Percentiles rank a stretch among this genome's conserved stretches.
These are phyloP conservation scores for Tupiocoris notatus DNA, from an alignment of 2,888 invertebrate genomes.

Conservation along the genomic window DNA sequence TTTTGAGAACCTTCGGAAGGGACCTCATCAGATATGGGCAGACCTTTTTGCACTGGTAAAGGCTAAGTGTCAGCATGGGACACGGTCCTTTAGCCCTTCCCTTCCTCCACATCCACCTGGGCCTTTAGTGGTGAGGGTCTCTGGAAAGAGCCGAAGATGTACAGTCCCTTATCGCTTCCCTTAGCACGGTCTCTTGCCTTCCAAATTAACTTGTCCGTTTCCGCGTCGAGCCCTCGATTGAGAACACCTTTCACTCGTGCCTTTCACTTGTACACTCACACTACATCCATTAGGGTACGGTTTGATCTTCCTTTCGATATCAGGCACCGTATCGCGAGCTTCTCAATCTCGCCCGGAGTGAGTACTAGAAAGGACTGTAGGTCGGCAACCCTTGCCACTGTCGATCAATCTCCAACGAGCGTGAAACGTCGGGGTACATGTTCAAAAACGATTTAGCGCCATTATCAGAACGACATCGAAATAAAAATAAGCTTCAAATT, in stretches of 20 bases:
- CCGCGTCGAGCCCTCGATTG: neutral
- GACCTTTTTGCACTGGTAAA: neutral
- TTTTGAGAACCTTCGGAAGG: too few species aligned
- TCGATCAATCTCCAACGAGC: neutral
- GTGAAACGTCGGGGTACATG: too few species aligned
- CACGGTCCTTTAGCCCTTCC: neutral
- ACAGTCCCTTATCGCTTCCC: constrained; percentile 5
- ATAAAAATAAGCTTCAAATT: too few species aligned
- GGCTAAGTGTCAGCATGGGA: neutral
- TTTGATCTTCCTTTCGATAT: neutral
- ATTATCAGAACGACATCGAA: too few species aligned
- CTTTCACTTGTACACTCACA: neutral
- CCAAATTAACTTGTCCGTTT: constrained; percentile 32
- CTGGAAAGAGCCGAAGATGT: neutral
- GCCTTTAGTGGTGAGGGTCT: neutral
- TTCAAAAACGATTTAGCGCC: too few species aligned
- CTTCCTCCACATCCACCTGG: neutral
- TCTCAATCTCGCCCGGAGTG: neutral
- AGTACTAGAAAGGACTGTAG: neutral
- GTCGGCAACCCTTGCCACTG: neutral
- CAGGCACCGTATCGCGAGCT: neutral
- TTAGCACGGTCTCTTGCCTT: constrained; percentile 16
- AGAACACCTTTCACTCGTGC: constrained; percentile 9
- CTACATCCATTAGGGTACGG: neutral
- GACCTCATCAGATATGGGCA: neutral